Percentiles rank a stretch among this genome's conserved stretches.
These are phyloP conservation scores for Chrysomela aeneicollis DNA, from an alignment of 2,888 invertebrate species.

Conservation along the genomic window DNA sequence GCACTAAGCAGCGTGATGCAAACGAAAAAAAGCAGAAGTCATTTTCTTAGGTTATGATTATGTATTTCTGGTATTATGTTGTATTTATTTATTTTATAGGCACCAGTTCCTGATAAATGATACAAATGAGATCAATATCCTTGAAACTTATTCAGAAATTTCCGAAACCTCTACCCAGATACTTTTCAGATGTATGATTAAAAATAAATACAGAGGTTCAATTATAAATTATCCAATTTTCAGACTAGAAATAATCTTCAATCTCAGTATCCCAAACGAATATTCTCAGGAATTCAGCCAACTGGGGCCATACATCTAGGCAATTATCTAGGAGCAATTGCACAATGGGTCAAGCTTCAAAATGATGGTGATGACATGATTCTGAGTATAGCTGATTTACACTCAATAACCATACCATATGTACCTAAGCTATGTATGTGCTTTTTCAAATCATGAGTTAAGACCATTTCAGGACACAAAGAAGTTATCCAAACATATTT, in stretches of 20 bases:
- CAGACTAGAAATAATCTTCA: constrained; percentile 23
- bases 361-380: constrained; percentile 73
- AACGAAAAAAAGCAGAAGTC: too few relatives aligned
- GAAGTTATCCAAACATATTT: constrained; percentile 70
- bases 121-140: background rate
- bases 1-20: too few relatives aligned
- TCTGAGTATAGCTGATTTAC: constrained; percentile 90
- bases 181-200: constrained; percentile 21
- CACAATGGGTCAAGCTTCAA: constrained; percentile 86
- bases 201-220: background rate
- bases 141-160: background rate
- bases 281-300: constrained; percentile 96
- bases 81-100: too few relatives aligned
- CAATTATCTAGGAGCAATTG: constrained; percentile 94
- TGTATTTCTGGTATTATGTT: background rate
- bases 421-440: constrained; percentile 57
- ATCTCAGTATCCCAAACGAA: constrained; percentile 52
- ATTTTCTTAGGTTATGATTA: background rate
- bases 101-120: too few relatives aligned
- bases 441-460: background rate
- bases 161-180: background rate
- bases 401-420: constrained; percentile 88
- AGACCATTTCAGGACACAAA: constrained; percentile 66
- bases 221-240: constrained; percentile 22
- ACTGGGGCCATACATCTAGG: constrained; percentile 94